These are phyloP conservation scores for Gasterosteus aculeatus DNA, from an alignment of 2,113 vertebrate species.

Conservation along the genomic window DNA sequence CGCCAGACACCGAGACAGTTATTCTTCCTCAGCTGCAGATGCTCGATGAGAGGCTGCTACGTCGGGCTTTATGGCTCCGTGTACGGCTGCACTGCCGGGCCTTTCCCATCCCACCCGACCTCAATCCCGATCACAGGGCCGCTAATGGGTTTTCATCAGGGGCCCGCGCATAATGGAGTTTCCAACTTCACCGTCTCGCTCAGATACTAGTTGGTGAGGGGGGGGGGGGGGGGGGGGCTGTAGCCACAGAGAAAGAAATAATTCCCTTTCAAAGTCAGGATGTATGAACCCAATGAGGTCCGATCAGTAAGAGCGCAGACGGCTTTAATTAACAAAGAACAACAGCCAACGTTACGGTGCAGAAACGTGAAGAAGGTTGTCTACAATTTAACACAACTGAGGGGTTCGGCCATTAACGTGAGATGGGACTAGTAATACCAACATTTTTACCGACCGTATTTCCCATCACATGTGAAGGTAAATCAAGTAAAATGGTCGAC, in stretches of 20 bases:
- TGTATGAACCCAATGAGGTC: conserved; percentile 50
- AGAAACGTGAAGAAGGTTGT: conserved; percentile 5
- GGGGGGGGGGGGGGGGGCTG: conserved; percentile 45
- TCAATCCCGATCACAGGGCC: conserved; percentile 59
- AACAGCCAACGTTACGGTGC: neutral
- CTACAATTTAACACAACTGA: neutral
- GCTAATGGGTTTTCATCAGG: conserved; percentile 75
- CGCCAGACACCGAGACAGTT: conserved; percentile 66
- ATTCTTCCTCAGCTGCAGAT: conserved; percentile 62
- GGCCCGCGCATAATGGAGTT: conserved; percentile 65
- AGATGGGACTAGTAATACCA: neutral
- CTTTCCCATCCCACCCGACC: conserved; percentile 48
- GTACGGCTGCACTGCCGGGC: conserved; percentile 47
- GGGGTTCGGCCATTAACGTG: neutral
- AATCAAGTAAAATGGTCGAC: neutral
- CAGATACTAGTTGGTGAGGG: conserved; percentile 24
- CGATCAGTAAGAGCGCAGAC: conserved; percentile 20
- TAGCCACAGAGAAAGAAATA: conserved; percentile 48
- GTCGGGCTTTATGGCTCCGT: conserved; percentile 74
- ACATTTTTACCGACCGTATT: neutral
- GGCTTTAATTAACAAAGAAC: conserved; percentile 22
- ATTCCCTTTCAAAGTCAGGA: conserved; percentile 45
- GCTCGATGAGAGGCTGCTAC: conserved; percentile 61
- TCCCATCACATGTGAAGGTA: neutral
- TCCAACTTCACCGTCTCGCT: conserved; percentile 57